phyloP scores from a whole-genome alignment of 2,113 vertebrate species.

The Mesoclemmys tuberculata region DNA sequence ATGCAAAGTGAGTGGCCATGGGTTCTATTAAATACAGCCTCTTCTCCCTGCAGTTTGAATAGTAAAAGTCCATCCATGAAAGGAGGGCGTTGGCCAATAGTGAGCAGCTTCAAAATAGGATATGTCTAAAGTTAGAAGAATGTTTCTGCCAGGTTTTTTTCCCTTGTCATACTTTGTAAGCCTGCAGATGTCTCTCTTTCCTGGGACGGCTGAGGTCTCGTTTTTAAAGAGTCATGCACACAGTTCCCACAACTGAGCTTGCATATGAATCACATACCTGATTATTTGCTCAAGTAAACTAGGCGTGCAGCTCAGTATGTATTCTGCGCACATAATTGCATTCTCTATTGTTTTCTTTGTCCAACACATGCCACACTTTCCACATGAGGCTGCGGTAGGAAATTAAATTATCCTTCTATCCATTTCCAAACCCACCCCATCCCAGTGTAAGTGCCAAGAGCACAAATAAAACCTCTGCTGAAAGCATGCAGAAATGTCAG shows the following conservation, averaged over 20 bases:
- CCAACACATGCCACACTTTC: neutral
- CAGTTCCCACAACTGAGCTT: neutral
- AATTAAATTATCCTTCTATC: neutral
- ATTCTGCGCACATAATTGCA: neutral
- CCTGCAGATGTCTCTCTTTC: neutral
- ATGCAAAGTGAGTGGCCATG: neutral
- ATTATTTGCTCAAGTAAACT: neutral
- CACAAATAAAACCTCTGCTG: neutral
- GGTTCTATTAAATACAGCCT: neutral
- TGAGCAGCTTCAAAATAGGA: neutral
- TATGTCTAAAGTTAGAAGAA: neutral
- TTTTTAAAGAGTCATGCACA: neutral
- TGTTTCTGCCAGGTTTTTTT: neutral
- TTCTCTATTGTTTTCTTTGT: neutral
- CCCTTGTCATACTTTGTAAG: neutral
- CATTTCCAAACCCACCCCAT: neutral
- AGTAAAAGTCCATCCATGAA: neutral
- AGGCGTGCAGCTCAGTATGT: neutral
- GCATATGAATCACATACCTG: neutral
- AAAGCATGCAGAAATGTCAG: neutral
- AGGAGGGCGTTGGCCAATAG: neutral
- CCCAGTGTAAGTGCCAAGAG: neutral
- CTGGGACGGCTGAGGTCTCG: no score
- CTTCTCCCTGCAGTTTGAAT: neutral
- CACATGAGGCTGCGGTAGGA: neutral